Evolutionary conservation across 2,888 invertebrate species (phyloP).

Genomic region (Oconnorella tubifera): DNA sequence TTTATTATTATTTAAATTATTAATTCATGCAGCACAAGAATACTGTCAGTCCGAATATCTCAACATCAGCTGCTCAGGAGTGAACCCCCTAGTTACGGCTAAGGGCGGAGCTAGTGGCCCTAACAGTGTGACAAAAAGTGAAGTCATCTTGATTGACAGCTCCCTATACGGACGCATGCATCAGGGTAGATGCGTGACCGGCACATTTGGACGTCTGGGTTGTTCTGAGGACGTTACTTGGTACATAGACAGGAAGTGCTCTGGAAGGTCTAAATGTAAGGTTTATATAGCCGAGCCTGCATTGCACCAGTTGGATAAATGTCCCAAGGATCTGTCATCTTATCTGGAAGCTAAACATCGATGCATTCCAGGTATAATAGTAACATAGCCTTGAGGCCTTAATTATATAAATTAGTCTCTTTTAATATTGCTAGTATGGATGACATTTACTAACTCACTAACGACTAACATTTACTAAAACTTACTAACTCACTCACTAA

Average conservation of each 20-base stretch:
- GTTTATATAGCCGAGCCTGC: constrained; percentile 24
- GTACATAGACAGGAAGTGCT: constrained; percentile 22
- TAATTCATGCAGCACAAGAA: not conserved
- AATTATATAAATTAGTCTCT: too few relatives aligned
- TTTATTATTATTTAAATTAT: not conserved
- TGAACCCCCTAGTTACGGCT: not conserved
- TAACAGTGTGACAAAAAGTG: too few relatives aligned
- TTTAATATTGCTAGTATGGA: too few relatives aligned
- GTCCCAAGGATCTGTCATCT: constrained; percentile 27
- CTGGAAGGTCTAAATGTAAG: constrained; percentile 21
- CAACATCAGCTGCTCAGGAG: constrained; percentile 18
- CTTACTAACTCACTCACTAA: too few relatives aligned
- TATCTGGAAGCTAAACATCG: constrained; percentile 26
- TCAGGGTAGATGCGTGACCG: constrained; percentile 18
- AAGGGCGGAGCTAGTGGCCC: not conserved
- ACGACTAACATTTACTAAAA: too few relatives aligned
- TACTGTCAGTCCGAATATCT: constrained; percentile 23
- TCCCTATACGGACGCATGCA: constrained; percentile 24
- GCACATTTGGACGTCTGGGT: constrained; percentile 15
- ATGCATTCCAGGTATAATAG: constrained; percentile 24
- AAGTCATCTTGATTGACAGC: constrained; percentile 22
- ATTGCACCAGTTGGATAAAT: constrained; percentile 23
- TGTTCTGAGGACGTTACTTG: constrained; percentile 20
- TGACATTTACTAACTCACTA: too few relatives aligned
- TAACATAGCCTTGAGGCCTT: too few relatives aligned